Conservation (phyloP, 2,888 invertebrate genomes). For the Notocelia uddmanniana region DNA sequence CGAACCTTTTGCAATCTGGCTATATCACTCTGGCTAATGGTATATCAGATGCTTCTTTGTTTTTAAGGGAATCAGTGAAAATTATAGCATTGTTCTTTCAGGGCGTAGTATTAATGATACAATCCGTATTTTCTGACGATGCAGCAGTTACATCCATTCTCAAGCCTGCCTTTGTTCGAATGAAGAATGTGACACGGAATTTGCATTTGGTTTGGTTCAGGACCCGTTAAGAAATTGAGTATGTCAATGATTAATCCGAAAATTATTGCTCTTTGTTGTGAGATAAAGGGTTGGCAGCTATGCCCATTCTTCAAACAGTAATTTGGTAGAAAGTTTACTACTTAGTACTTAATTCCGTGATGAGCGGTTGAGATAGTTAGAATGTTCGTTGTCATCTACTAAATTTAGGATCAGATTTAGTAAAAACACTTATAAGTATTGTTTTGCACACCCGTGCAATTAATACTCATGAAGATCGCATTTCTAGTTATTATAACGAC, state of each 20-base stretch:
- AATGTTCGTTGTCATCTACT: background rate
- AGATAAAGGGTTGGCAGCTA: conserved; percentile 23
- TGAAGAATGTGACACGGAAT: conserved; percentile 41
- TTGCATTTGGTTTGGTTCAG: conserved; percentile 43
- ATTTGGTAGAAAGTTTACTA: background rate
- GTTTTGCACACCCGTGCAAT: no score
- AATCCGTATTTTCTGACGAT: conserved; percentile 40
- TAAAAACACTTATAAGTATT: background rate
- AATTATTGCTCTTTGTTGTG: conserved; percentile 42
- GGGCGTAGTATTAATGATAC: conserved; percentile 37
- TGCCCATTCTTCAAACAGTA: background rate
- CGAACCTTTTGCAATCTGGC: conserved; percentile 21
- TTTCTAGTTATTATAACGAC: no score
- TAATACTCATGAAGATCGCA: no score
- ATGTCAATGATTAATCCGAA: conserved; percentile 36
- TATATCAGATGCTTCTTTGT: conserved; percentile 35
- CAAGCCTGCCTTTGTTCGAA: conserved; percentile 39
- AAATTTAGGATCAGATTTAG: background rate
- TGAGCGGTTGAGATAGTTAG: background rate
- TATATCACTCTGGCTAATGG: conserved; percentile 25
- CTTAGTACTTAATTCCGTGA: background rate
- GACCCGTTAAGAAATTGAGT: conserved; percentile 34
- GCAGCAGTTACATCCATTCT: conserved; percentile 39
- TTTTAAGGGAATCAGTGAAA: conserved; percentile 37
- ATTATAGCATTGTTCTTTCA: conserved; percentile 42